phyloP scores from a whole-genome alignment of 2,113 vertebrate genomes.

The Tonatia bakeri region DNA sequence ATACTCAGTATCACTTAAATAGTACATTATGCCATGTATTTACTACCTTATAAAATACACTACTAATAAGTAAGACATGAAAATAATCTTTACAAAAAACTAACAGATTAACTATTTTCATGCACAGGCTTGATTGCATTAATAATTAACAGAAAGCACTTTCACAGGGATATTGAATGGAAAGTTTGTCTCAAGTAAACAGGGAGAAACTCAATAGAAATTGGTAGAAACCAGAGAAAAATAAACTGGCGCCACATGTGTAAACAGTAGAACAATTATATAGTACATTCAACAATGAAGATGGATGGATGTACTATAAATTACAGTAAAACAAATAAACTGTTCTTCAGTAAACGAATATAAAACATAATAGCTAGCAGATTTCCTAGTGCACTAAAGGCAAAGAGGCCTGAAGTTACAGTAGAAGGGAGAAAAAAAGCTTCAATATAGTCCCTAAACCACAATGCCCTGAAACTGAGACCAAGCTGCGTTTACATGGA shows the following conservation, averaged over 20 bases:
- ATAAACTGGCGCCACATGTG: conserved; percentile 38
- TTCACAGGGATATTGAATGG: conserved; percentile 35
- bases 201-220: conserved; percentile 40
- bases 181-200: conserved; percentile 47
- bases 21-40: not conserved
- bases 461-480: conserved; percentile 29
- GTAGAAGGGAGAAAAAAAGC: not conserved
- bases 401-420: conserved; percentile 34
- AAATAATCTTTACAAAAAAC: conserved; percentile 27
- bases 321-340: conserved; percentile 50
- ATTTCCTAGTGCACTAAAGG: conserved; percentile 42
- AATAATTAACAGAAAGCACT: conserved; percentile 67
- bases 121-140: conserved; percentile 9
- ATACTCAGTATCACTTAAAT: not conserved
- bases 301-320: conserved; percentile 17
- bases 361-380: conserved; percentile 24
- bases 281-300: conserved; percentile 24
- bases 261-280: conserved; percentile 22
- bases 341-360: conserved; percentile 30
- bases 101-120: conserved; percentile 44
- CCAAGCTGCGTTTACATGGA: not conserved
- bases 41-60: conserved; percentile 16
- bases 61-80: not conserved
- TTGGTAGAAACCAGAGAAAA: conserved; percentile 4
- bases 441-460: conserved; percentile 32